Evolutionary conservation across 2,113 vertebrate species (phyloP).

Genomic region (Atherinomorus stipes): DNA sequence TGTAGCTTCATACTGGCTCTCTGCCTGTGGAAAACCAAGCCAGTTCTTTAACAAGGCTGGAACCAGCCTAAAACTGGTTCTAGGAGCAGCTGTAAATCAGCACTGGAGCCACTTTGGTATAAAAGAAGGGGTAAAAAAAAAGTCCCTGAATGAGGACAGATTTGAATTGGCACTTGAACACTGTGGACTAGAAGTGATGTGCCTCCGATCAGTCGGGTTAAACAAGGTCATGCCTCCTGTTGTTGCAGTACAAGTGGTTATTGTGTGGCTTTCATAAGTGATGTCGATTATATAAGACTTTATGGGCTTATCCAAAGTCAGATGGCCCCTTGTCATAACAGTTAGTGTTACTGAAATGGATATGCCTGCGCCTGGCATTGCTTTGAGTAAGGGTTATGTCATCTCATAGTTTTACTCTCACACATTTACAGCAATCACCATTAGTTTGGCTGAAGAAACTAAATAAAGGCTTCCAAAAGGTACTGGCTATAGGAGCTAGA

Average conservation of each 20-base stretch:
- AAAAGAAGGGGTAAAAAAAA: too few species aligned
- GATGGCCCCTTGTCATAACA: conserved; percentile 57
- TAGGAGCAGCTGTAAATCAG: too few species aligned
- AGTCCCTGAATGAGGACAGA: neutral
- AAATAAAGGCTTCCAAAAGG: conserved; percentile 36
- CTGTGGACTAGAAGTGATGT: neutral
- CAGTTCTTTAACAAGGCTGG: too few species aligned
- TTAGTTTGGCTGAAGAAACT: conserved; percentile 41
- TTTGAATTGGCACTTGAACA: conserved; percentile 17
- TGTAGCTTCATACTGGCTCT: too few species aligned
- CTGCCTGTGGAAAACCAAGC: too few species aligned
- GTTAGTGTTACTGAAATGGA: conserved; percentile 58
- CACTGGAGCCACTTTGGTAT: too few species aligned
- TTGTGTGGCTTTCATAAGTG: conserved; percentile 37
- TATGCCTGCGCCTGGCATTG: conserved; percentile 36
- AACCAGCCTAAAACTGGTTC: too few species aligned
- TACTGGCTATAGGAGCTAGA: conserved; percentile 34
- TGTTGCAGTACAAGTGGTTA: conserved; percentile 29
- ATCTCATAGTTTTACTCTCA: conserved; percentile 50
- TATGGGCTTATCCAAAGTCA: conserved; percentile 47
- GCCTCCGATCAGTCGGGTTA: conserved; percentile 17
- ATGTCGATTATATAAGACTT: conserved; percentile 49
- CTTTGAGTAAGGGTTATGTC: conserved; percentile 55
- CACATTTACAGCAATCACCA: conserved; percentile 48
- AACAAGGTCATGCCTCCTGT: conserved; percentile 19